Conservation (phyloP, 2,113 vertebrate species). For the Gracilinanus agilis region DNA sequence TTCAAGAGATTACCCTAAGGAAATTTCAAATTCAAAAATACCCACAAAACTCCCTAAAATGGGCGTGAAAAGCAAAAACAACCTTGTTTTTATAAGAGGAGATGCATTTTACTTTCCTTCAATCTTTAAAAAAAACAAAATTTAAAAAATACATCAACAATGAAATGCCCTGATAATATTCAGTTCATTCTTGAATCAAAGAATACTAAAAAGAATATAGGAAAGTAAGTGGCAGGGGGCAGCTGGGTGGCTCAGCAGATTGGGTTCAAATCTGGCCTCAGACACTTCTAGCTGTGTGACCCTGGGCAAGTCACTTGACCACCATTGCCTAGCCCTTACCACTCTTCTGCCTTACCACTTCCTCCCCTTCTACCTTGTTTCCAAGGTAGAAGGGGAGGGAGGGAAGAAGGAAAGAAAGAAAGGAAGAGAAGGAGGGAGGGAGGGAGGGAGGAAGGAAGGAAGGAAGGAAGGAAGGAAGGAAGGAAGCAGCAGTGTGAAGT, state of each 20-base stretch:
- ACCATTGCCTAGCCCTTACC: too few species aligned
- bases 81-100: conserved; percentile 32
- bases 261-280: too few species aligned
- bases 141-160: background rate
- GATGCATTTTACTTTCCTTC: background rate
- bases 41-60: conserved; percentile 40
- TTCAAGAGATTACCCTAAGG: conserved; percentile 41
- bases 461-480: background rate
- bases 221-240: background rate
- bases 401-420: too few species aligned
- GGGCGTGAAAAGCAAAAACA: conserved; percentile 40
- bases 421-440: too few species aligned
- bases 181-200: background rate
- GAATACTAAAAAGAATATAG: background rate
- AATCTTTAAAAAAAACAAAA: background rate
- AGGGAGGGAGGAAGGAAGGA: too few species aligned
- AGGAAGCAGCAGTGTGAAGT: background rate
- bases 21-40: conserved; percentile 34
- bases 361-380: too few species aligned
- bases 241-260: too few species aligned
- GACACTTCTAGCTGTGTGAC: too few species aligned
- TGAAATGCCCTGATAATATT: background rate
- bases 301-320: too few species aligned
- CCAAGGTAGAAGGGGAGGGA: too few species aligned
- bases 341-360: too few species aligned